These are phyloP conservation scores for Silurus glanis DNA, from an alignment of 2,113 vertebrate genomes.

Conservation along the genomic window DNA sequence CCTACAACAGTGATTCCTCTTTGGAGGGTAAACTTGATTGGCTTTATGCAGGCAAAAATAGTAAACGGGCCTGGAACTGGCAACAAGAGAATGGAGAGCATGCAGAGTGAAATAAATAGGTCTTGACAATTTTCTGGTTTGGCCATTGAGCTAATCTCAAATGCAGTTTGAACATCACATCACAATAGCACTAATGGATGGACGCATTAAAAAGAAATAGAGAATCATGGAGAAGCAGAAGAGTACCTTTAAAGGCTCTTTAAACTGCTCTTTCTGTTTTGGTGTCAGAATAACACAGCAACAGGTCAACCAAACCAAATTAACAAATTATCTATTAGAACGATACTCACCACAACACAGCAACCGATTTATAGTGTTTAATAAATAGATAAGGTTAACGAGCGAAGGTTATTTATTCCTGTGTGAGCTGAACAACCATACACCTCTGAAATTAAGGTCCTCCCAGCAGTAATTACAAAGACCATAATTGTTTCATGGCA, in stretches of 20 bases:
- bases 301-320: neutral
- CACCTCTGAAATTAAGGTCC: neutral
- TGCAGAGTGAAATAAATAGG: conserved; percentile 26
- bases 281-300: conserved; percentile 3
- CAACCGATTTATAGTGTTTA: neutral
- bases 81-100: neutral
- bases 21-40: conserved; percentile 51
- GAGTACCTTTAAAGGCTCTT: neutral
- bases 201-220: conserved; percentile 43
- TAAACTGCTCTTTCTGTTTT: neutral
- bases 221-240: neutral
- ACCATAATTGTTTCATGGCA: neutral
- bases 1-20: conserved; percentile 39
- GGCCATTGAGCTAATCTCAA: conserved; percentile 33
- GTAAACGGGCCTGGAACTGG: conserved; percentile 28
- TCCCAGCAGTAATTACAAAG: neutral
- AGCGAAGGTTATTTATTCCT: neutral
- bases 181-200: conserved; percentile 42
- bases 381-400: neutral
- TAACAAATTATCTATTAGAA: neutral
- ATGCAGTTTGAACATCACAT: conserved; percentile 31
- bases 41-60: conserved; percentile 46
- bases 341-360: neutral
- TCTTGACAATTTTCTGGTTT: conserved; percentile 42
- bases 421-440: neutral